These are phyloP conservation scores for Pycnonotus jocosus DNA, from an alignment of 2,113 vertebrate species.

Conservation along the genomic window DNA sequence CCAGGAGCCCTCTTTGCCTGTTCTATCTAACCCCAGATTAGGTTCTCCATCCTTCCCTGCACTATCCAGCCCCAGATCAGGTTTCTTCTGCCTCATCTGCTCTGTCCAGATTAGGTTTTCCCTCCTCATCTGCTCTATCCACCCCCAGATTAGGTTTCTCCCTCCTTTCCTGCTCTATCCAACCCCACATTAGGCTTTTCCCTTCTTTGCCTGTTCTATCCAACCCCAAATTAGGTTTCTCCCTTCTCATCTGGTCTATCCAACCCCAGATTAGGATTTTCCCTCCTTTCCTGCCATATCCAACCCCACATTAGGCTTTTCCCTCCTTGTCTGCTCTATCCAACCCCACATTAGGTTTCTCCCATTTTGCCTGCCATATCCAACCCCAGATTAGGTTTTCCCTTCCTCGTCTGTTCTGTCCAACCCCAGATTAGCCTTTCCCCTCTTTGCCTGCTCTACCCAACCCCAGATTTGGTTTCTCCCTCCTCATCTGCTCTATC, in stretches of 20 bases:
- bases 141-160: not conserved
- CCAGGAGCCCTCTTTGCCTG: too few species aligned
- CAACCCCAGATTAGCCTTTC: too few species aligned
- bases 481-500: not conserved
- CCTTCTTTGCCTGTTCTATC: not conserved
- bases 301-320: not conserved
- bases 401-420: too few species aligned
- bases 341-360: not conserved
- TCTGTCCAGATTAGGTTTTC: not conserved
- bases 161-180: not conserved
- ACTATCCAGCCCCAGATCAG: not conserved
- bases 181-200: fast-evolving
- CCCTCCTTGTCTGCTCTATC: not conserved
- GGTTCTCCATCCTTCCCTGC: not conserved
- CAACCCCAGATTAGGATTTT: fast-evolving
- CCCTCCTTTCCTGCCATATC: not conserved
- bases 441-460: too few species aligned
- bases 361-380: too few species aligned
- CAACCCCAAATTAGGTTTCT: fast-evolving
- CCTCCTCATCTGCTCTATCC: not conserved
- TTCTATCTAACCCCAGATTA: fast-evolving
- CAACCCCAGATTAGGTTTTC: too few species aligned
- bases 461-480: not conserved
- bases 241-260: not conserved
- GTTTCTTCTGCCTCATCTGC: not conserved